Evolutionary conservation across 2,888 invertebrate species (phyloP), one percentile per base, ranked within the genome.

Genomic region (Apotomis turbidana): DNA sequence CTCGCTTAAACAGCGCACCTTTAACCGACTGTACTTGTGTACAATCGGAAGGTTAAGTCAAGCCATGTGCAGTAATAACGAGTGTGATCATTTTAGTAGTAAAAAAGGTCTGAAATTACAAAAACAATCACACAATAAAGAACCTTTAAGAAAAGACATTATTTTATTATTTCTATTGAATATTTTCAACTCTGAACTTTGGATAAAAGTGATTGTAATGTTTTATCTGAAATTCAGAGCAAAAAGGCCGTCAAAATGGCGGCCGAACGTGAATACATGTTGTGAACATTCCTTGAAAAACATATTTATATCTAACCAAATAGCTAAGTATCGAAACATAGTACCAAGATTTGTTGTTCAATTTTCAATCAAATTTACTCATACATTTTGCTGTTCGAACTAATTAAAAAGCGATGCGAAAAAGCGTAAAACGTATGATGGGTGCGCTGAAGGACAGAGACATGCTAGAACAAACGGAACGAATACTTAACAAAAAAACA

Each of bases 381-480:
- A 81, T 78, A 80, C 81, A 87, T 87, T 87, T 89, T 89, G 89
- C 91, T 90, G 91, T 90, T 88, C 46, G 81, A 81, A 81, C 78
- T 82, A 81, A 82, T 79, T 84, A 81, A 81, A 75, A 87, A 90
- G 89, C 89, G 78, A 82, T 84, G 82, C 71, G 70, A 52, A 73
- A 82, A 81, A 82, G 82, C 85, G 84, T 82, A 78, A 78, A 81
- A 80, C 84, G 84, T 91, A 92, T 91, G 91, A 91, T 91, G 84
- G 86, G 91, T 93, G 93, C 91, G 88, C 84, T 85, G 88, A 90
- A 92, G 91, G 91, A 90, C 91, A 90, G 75, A 87, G 87, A 87
- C 92, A 79, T 73, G 71, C 68, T n/a, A 70, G 64, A 84, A 81
- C 80, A 84, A 41, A 85, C 80, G 84, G 81, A 76, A 74, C 74